phyloP scores from a whole-genome alignment of 2,113 vertebrate species.

The Chitala chitala region DNA sequence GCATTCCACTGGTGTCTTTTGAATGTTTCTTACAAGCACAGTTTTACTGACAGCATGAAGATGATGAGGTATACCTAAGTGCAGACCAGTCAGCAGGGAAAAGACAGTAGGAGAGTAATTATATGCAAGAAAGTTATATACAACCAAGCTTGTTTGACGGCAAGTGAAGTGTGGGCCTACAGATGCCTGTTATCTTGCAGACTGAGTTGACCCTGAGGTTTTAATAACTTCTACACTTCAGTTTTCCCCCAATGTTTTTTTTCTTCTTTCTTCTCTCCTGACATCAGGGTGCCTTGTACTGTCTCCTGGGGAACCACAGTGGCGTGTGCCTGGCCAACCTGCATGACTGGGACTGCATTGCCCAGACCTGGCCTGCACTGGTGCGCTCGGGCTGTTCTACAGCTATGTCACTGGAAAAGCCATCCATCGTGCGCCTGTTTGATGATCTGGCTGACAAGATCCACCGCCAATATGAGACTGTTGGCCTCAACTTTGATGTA shows the following conservation, averaged over 20 bases:
- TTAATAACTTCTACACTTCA: background rate
- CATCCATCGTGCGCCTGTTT: constrained; percentile 90
- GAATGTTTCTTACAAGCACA: too few species aligned
- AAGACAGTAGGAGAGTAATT: too few species aligned
- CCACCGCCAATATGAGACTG: constrained; percentile 93
- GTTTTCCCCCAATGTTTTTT: background rate
- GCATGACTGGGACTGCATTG: constrained; percentile 94
- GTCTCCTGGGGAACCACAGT: constrained; percentile 87
- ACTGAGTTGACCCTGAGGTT: background rate
- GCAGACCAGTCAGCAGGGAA: too few species aligned
- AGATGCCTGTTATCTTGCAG: too few species aligned
- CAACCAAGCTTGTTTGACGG: too few species aligned
- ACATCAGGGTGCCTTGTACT: constrained; percentile 89
- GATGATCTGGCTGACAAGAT: constrained; percentile 95
- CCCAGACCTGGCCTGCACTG: constrained; percentile 86
- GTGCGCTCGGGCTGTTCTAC: constrained; percentile 88
- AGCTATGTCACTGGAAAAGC: constrained; percentile 93
- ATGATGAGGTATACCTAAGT: too few species aligned
- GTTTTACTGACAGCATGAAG: too few species aligned
- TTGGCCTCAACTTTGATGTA: constrained; percentile 85
- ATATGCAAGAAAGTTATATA: too few species aligned
- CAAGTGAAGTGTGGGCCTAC: too few species aligned
- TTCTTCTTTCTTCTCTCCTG: background rate
- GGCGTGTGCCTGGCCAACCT: constrained; percentile 88
- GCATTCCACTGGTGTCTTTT: too few species aligned